Evolutionary conservation across 35 echinoderm and acorn worm species (phyloP), one percentile per base, ranked within the genome.

Genomic region (Hemicentrotus pulcherrimus): DNA sequence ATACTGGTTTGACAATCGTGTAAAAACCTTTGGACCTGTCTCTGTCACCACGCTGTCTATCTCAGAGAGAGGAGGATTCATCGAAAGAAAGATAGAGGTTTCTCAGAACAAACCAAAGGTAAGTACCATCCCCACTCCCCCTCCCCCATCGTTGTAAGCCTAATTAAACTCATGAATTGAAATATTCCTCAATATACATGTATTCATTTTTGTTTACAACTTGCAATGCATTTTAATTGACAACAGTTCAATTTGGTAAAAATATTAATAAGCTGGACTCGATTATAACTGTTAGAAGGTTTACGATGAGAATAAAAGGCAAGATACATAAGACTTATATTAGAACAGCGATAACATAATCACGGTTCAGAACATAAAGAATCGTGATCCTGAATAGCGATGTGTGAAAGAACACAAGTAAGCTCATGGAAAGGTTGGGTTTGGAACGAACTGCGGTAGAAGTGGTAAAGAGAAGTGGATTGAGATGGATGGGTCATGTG

Each of bases 1-100:
- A 86, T 95, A 95, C 95, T 95, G 95, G 95, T 48, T 48, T 13
- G 55, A 95, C 46, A 35, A 47, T 33, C 87, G 95, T 32, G 46
- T 86, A 33, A 6, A 47, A 19, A 86, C 88, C 30, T 95, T 55
- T 35, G 95, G 95, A 14, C 48, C 95, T 55, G 47, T 91, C 31
- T n/a, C 85, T 91, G 86, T 95, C 12, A 41, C 87, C 22, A 89
- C 87, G 2, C 2, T 35, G 88, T 78, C 55, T 95, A 46, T 89
- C 52, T 24, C 48, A 1, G 32, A 89, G 87, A n/a, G 22, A 41
- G 31, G n/a, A 24, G 61, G 61, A 6, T n/a, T 71, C 18, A 71
- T 71, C 16, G 22, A 71, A 6, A 71, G 61, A 15, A 6, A 71
- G 61, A 24, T 71, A n/a, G 18, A 71, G 24, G 61, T 71, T 0